Base-by-base conservation (phyloP, 92 coral and sea anemone species). In the Parazoanthus darwini region DNA sequence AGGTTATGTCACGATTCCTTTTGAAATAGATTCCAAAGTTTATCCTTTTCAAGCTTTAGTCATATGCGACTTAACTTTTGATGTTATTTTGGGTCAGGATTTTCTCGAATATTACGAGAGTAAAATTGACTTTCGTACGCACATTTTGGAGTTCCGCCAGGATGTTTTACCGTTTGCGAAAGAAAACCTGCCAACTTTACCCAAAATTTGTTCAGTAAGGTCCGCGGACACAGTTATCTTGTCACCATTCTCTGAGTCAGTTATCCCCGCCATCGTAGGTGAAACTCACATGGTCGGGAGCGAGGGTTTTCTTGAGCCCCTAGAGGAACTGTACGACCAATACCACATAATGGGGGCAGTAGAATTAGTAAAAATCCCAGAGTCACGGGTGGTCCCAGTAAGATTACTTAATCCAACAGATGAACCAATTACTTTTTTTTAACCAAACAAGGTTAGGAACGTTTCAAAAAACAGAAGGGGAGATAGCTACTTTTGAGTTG, bases 41-140 rank as follows among this genome's bases (percentile, higher is more conserved):
- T 92, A 90, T 80, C 79, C 90, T 15, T 92, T 92, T 72, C n/a
- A 25, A 5, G 90, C 90, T 8, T 58, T 90, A 23, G 59, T 92
- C 2, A 89, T 88, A 0, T 80, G 85, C 13, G 78, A 82, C 35
- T 74, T 94, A 36, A 46, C 91, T 26, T 93, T 91, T 51, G 93
- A 88, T 48, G 93, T 87, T 11, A 94, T 93, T 16, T 82, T 93
- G 58, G 95, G 95, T 6, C 54, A 82, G 8, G 95, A 94, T 16
- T 94, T 94, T 58, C 91, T 93, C 0, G 93, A 91, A 22, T 56
- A 33, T 29, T 94, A 83, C 50, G 43, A 89, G 9, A 89, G 93
- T 10, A 88, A 86, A 29, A 92, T 91, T 5, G 88, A 92, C 73
- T 83, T 93, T 18, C 13, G 79, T 51, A 50, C 48, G 0, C 81